Evolutionary conservation across 2,113 vertebrate species (phyloP).

Genomic region (Ameiurus melas): DNA sequence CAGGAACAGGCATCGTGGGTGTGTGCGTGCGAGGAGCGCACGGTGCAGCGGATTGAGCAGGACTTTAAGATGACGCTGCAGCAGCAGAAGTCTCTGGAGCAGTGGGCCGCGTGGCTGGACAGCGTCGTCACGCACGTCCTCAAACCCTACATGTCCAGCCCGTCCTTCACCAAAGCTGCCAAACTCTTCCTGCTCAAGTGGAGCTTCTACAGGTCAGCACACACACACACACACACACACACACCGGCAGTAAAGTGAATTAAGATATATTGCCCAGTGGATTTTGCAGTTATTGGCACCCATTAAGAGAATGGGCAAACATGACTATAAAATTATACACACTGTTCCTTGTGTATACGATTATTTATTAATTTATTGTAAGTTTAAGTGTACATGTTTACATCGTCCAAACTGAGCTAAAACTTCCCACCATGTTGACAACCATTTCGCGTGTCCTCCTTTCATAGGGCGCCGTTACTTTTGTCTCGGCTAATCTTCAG

Average conservation of each 20-base stretch:
- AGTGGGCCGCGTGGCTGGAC: constrained; percentile 89
- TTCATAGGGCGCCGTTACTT: too few relatives aligned
- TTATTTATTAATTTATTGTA: too few relatives aligned
- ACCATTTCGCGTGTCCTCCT: not conserved
- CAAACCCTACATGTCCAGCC: constrained; percentile 83
- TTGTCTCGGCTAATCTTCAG: too few relatives aligned
- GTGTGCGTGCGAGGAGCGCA: constrained; percentile 85
- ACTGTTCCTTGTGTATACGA: not conserved
- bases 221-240: not conserved
- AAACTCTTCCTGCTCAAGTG: constrained; percentile 92
- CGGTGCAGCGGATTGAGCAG: constrained; percentile 85
- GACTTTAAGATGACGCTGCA: constrained; percentile 90
- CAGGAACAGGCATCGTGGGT: constrained; percentile 95
- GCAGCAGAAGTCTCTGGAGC: constrained; percentile 92
- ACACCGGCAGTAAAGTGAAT: not conserved
- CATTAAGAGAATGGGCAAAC: not conserved
- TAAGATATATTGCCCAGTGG: not conserved
- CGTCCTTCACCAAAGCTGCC: constrained; percentile 83
- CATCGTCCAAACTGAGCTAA: not conserved
- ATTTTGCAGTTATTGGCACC: not conserved
- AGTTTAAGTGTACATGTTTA: not conserved
- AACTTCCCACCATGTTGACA: not conserved
- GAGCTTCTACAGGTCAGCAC: constrained; percentile 87
- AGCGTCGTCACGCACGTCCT: constrained; percentile 84
- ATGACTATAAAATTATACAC: not conserved